Evolutionary conservation across 2,113 vertebrate species (phyloP).

Genomic region (Brienomyrus brachyistius): DNA sequence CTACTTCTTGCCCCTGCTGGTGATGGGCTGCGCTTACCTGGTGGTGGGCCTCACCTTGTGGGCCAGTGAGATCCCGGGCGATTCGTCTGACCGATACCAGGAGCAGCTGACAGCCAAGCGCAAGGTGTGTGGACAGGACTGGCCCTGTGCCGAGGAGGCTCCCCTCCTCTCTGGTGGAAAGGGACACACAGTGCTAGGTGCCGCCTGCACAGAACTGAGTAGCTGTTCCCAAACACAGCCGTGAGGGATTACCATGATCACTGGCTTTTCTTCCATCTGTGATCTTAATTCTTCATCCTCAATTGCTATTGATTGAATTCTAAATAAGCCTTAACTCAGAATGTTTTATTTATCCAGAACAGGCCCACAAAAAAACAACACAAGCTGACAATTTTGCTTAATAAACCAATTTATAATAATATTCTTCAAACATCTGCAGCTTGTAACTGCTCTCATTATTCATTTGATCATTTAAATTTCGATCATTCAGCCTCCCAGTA

Average conservation of each 20-base stretch:
- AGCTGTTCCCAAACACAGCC: not conserved
- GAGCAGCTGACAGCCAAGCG: slow-evolving; percentile 76
- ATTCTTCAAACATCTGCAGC: not conserved
- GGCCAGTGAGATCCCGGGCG: slow-evolving; percentile 73
- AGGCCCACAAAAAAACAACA: not conserved
- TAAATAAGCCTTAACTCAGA: not conserved
- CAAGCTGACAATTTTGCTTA: not conserved
- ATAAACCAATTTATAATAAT: not conserved
- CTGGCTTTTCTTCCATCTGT: not conserved
- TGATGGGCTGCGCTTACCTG: slow-evolving; percentile 73
- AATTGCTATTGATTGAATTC: not conserved
- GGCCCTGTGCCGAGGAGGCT: not conserved
- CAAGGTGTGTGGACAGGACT: slow-evolving; percentile 54
- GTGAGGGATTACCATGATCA: not conserved
- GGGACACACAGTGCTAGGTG: not conserved
- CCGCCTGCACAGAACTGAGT: not conserved
- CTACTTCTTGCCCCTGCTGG: slow-evolving; percentile 70
- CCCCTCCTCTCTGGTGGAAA: not conserved
- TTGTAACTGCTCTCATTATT: not conserved
- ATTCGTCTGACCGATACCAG: slow-evolving; percentile 72
- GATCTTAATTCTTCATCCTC: not conserved
- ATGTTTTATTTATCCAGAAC: not conserved
- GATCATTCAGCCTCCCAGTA: not conserved
- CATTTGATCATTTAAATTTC: not conserved
- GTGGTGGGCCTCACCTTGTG: slow-evolving; percentile 71